Percentiles rank a stretch among this genome's conserved stretches.
These are phyloP conservation scores for Oreonectes daqikongensis DNA, from an alignment of 2,797 vertebrate species.

Conservation along the genomic window DNA sequence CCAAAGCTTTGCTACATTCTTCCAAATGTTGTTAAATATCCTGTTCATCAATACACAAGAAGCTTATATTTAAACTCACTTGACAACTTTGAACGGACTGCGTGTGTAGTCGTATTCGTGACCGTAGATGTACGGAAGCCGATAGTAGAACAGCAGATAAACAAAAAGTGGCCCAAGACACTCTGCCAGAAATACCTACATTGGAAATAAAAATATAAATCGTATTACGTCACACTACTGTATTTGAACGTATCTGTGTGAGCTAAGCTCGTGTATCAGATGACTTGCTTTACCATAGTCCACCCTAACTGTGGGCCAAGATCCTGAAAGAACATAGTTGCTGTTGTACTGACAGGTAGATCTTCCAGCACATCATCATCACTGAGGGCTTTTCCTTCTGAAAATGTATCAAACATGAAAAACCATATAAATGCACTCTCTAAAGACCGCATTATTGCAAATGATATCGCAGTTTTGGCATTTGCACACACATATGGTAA, in stretches of 20 bases:
- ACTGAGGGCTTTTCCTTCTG: slow-evolving; percentile 78
- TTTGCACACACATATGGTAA: not conserved
- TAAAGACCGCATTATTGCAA: not conserved
- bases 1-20: not conserved
- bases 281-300: slow-evolving; percentile 75
- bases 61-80: slow-evolving; percentile 19
- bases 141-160: slow-evolving; percentile 76
- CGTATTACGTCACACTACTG: not conserved
- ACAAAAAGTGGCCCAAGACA: slow-evolving; percentile 74
- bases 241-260: not conserved
- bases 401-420: slow-evolving; percentile 5
- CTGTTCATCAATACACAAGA: not conserved
- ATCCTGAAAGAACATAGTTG: slow-evolving; percentile 82
- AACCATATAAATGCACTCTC: not conserved
- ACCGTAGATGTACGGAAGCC: slow-evolving; percentile 73
- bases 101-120: slow-evolving; percentile 67
- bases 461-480: slow-evolving; percentile 12
- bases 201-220: not conserved
- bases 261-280: not conserved
- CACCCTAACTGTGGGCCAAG: slow-evolving; percentile 82
- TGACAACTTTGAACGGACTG: slow-evolving; percentile 69
- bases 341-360: slow-evolving; percentile 80
- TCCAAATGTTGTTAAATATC: not conserved
- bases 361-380: slow-evolving; percentile 80
- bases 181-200: slow-evolving; percentile 76